Evolutionary conservation across 2,888 invertebrate genomes (phyloP), one percentile per base, ranked within the genome.

Genomic region (Apamea monoglypha): DNA sequence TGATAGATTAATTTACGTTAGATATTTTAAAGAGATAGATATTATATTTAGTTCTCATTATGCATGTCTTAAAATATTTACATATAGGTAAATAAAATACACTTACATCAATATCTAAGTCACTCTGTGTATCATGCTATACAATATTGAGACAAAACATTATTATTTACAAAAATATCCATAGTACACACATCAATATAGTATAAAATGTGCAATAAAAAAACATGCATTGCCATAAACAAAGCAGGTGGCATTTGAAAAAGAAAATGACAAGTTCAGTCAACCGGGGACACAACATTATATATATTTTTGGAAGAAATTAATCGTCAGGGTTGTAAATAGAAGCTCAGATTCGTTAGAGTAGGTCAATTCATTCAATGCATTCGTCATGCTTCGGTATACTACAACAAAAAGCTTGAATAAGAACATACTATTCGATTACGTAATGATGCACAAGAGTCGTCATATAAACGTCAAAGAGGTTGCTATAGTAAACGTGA

Each of bases 201-300:
- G 70, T 86, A 87, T 87, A 84, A 81, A 81, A 82, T 93, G 90
- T 87, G 88, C 88, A 90, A 90, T 91, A 89, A 88, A 82, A 85
- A 87, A 92, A 91, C 95, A 95, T 95, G 95, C 95, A 94, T 91
- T 92, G 94, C 95, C 92, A 94, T 92, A 92, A 92, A 93, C 91
- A 93, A 95, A 95, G 95, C 95, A 83, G 89, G 92, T 93, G 92
- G 90, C 86, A 81, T 86, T 83, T 80, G 61, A 82, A 79, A 85
- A 78, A 87, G 75, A 88, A 81, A 80, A 83, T 79, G 85, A 86
- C 81, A 59, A 81, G 67, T 76, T 82, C 29, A 76, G 73, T 70
- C 82, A 81, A 69, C 80, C 50, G 40, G 72, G 64, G 78, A 72
- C 79, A 81, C 68, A 75, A 76, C 72, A 78, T 78, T 85, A 75